Base-by-base conservation (phyloP, 2,888 invertebrate species). In the Thecophora atra region DNA sequence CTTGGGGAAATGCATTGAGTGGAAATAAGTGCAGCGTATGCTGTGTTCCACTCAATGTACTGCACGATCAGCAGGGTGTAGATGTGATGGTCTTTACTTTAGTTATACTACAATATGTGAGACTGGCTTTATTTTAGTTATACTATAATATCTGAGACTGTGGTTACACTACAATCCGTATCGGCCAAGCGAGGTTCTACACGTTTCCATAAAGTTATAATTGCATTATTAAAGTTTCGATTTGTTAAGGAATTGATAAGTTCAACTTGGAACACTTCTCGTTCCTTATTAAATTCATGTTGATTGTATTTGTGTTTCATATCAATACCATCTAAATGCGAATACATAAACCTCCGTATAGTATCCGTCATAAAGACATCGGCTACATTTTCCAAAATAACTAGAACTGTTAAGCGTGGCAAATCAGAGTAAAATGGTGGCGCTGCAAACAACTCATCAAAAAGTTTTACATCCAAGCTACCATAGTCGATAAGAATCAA, bases 401-500 rank as follows among this genome's bases (percentile, higher is more conserved):
- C 81, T 3, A 84, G 82, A 3, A 82, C 62, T 4, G 82, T 80
- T 66, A 81, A 79, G 7, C 83, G 79, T 0, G 82, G 81, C 52
- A 81, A 72, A 4, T 72, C 67, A 4, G 77, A 72, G 30, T 82
- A 77, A 58, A 79, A 72, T 0, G 63, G 65, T 3, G 80, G 81
- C 4, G 83, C 81, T 63, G 80, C 78, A 58, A 79, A 78, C 1
- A 86, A 78, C 30, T 80, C 76, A 2, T 79, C 78, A 17, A 82
- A 71, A 5, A 77, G 71, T 52, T 80, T 78, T 2, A 76, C 28
- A 71, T 84, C 85, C 19, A 82, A 73, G 73, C 81, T 86, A 1
- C 86, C 86, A 71, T 79, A 85, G 70, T 86, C 86, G 13, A 85
- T 76, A 56, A 81, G 82, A 17, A 83, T 78, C 15, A 86, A 72